phyloP scores from a whole-genome alignment of 2,797 vertebrate genomes.

The Aldrovandia affinis region DNA sequence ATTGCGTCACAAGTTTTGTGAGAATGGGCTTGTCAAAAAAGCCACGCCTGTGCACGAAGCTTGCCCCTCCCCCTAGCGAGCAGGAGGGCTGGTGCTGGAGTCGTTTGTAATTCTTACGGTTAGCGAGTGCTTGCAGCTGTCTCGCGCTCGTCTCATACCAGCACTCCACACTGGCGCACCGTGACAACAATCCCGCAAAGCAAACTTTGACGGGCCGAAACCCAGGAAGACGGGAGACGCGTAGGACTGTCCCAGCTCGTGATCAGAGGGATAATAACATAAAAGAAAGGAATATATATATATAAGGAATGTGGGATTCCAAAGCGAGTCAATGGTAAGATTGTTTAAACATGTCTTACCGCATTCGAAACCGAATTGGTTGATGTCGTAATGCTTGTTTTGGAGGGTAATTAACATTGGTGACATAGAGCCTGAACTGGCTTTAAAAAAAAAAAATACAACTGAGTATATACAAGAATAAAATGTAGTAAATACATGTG shows the following conservation, averaged over 20 bases:
- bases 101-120: slow-evolving; percentile 53
- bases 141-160: slow-evolving; percentile 44
- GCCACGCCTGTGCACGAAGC: slow-evolving; percentile 3
- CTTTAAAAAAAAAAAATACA: not conserved
- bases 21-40: slow-evolving; percentile 1
- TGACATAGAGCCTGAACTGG: not conserved
- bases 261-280: not conserved
- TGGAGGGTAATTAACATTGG: not conserved
- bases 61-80: slow-evolving; percentile 55
- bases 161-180: not conserved
- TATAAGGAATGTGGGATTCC: slow-evolving; percentile 24
- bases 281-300: not conserved
- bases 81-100: slow-evolving; percentile 42
- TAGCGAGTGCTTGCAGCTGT: slow-evolving; percentile 72
- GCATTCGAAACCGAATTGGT: slow-evolving; percentile 1
- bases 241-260: not conserved
- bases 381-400: slow-evolving; percentile 33
- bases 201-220: slow-evolving; percentile 1
- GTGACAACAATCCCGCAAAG: not conserved
- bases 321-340: slow-evolving; percentile 35
- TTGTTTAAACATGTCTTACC: slow-evolving; percentile 4
- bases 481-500: not conserved
- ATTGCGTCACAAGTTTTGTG: slow-evolving; percentile 11
- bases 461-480: not conserved
- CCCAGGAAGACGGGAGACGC: not conserved